These are phyloP conservation scores for Ischnura elegans DNA, from an alignment of 2,888 invertebrate species.

Conservation along the genomic window DNA sequence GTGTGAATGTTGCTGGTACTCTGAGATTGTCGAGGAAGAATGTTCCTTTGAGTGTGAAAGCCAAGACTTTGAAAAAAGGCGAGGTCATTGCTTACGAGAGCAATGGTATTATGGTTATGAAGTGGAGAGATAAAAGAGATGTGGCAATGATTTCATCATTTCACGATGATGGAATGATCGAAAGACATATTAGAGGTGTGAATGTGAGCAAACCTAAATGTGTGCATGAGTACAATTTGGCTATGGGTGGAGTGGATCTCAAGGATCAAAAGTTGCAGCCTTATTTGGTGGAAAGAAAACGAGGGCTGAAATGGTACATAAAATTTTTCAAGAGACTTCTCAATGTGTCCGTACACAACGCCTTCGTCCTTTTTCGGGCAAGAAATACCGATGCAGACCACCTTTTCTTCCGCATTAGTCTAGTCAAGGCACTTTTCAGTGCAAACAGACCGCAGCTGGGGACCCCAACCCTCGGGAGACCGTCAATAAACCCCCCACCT, in stretches of 20 bases:
- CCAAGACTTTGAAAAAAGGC: neutral
- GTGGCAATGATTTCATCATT: neutral
- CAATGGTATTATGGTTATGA: neutral
- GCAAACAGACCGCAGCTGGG: neutral
- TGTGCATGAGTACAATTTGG: neutral
- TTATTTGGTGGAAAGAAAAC: neutral
- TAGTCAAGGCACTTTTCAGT: neutral
- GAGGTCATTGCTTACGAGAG: neutral
- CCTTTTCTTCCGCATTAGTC: neutral
- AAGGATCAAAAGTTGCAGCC: neutral
- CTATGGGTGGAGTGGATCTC: slow-evolving; percentile 3
- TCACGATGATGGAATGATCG: neutral
- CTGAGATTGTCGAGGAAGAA: neutral
- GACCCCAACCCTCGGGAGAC: neutral
- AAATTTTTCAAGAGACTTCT: neutral
- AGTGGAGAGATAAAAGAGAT: neutral
- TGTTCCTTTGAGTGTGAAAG: neutral
- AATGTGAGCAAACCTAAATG: neutral
- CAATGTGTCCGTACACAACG: neutral
- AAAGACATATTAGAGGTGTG: neutral
- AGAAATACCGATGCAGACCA: neutral
- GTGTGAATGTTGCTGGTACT: neutral
- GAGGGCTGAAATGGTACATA: neutral
- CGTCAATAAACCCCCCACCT: neutral
- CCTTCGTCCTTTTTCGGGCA: neutral